phyloP scores from a whole-genome alignment of 2,797 vertebrate genomes.

The Potorous gilbertii region DNA sequence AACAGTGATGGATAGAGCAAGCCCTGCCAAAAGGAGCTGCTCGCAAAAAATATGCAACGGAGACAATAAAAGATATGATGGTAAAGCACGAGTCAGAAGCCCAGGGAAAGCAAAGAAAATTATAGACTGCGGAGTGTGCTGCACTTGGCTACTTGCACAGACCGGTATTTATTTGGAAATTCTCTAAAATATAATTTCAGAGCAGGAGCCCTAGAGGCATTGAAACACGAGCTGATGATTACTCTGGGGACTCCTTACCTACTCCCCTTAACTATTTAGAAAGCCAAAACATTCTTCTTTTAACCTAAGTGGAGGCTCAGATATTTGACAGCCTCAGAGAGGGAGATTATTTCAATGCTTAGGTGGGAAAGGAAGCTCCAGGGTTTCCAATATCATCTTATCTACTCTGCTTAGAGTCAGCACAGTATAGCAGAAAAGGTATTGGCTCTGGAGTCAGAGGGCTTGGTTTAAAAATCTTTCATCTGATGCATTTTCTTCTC shows the following conservation, averaged over 20 bases:
- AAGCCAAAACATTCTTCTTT: slow-evolving; percentile 27
- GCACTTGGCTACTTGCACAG: slow-evolving; percentile 34
- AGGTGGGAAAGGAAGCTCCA: slow-evolving; percentile 5
- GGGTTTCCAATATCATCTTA: background rate
- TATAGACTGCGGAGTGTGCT: background rate
- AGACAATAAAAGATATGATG: slow-evolving; percentile 51
- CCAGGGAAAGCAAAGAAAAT: slow-evolving; percentile 51
- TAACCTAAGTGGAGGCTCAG: slow-evolving; percentile 41
- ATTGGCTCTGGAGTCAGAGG: background rate
- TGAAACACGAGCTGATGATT: slow-evolving; percentile 49
- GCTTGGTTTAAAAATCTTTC: background rate
- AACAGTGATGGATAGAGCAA: slow-evolving; percentile 59
- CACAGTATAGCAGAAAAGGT: background rate
- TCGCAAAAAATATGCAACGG: slow-evolving; percentile 67
- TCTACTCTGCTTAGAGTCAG: background rate
- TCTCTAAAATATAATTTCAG: slow-evolving; percentile 26
- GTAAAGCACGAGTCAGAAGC: slow-evolving; percentile 41
- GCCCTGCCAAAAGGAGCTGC: slow-evolving; percentile 56
- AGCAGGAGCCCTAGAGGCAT: background rate
- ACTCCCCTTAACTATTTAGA: slow-evolving; percentile 18
- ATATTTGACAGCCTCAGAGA: slow-evolving; percentile 46
- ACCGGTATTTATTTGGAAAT: slow-evolving; percentile 29
- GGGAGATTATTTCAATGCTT: slow-evolving; percentile 16
- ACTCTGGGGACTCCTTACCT: slow-evolving; percentile 26
- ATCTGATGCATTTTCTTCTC: background rate